Evolutionary conservation across 2,888 invertebrate genomes (phyloP), one percentile per base, ranked within the genome.

Genomic region (Drosophila nigritarsus): DNA sequence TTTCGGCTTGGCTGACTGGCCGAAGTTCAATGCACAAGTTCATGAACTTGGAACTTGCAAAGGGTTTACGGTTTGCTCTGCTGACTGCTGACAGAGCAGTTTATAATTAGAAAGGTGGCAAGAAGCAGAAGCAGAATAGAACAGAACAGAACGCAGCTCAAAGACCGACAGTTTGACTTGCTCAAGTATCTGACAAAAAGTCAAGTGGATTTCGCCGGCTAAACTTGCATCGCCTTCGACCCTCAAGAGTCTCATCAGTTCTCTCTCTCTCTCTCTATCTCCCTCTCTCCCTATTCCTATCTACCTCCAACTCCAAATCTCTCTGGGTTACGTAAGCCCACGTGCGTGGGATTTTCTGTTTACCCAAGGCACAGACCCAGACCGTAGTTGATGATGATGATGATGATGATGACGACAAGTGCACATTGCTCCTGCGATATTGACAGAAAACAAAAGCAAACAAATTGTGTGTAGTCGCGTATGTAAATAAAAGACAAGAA

Each of bases 1-100:
- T 75, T 75, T 76, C 75, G 74, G 78, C 83, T 86, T 83, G 73
- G 69, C 66, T 83, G 75, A 55, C 65, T 78, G 67, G 73, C 67
- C 74, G 73, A 86, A 86, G 85, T 86, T 86, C 90, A 90, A 86
- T 90, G 90, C 80, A 82, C 88, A 87, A 87, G 87, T 87, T 87
- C 87, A 90, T 88, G 91, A 90, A 87, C 91, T 90, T 87, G 91
- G 78, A 70, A 76, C 74, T 87, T 75, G 56, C 62, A 78, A 85
- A 79, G 75, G 85, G 79, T 80, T 84, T 76, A 59, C 67, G 66
- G 56, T n/a, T 71, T 65, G 65, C 63, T 74, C 53, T 40, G 55
- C 59, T 70, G 68, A 53, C 76, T 79, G 89, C 85, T 85, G 85
- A 85, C 89, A 63, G 83, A 78, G 87, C 85, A 83, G 89, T 85